phyloP scores from a whole-genome alignment of 2,797 vertebrate genomes.

The Thamnophis elegans region DNA sequence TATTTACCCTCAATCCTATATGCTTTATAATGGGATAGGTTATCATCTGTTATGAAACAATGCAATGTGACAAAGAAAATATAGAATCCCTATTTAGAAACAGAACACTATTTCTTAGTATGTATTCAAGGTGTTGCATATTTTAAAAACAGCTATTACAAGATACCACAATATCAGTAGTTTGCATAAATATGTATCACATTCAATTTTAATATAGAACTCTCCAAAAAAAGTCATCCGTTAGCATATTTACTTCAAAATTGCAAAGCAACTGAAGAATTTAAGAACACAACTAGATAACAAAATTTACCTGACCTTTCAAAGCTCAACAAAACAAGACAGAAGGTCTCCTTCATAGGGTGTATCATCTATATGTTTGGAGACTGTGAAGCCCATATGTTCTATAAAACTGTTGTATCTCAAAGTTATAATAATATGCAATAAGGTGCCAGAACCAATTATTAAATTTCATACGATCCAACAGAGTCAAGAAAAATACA shows the following conservation, averaged over 20 bases:
- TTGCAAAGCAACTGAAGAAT: conserved; percentile 71
- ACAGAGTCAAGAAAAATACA: conserved; percentile 82
- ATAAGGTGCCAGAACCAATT: conserved; percentile 81
- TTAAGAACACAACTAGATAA: conserved; percentile 71
- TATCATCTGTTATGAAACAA: conserved; percentile 49
- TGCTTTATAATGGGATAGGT: conserved; percentile 1
- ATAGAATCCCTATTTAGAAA: conserved; percentile 16
- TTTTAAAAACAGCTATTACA: conserved; percentile 24
- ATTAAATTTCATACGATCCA: conserved; percentile 83
- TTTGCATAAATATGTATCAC: conserved; percentile 24
- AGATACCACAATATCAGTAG: conserved; percentile 43
- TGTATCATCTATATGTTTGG: conserved; percentile 77
- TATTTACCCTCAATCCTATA: background rate
- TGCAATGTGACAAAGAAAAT: conserved; percentile 44
- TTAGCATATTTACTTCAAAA: conserved; percentile 51
- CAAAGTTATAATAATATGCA: conserved; percentile 82
- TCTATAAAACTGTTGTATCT: conserved; percentile 81
- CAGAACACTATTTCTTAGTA: conserved; percentile 28
- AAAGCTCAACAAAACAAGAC: conserved; percentile 80
- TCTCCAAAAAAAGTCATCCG: conserved; percentile 24
- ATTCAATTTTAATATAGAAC: conserved; percentile 31
- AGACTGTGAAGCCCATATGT: conserved; percentile 78
- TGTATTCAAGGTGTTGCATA: conserved; percentile 50
- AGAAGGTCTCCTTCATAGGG: conserved; percentile 76
- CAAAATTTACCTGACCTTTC: conserved; percentile 81